These are phyloP conservation scores for Carcharodon carcharias DNA, from an alignment of 2,797 vertebrate genomes.

Conservation along the genomic window DNA sequence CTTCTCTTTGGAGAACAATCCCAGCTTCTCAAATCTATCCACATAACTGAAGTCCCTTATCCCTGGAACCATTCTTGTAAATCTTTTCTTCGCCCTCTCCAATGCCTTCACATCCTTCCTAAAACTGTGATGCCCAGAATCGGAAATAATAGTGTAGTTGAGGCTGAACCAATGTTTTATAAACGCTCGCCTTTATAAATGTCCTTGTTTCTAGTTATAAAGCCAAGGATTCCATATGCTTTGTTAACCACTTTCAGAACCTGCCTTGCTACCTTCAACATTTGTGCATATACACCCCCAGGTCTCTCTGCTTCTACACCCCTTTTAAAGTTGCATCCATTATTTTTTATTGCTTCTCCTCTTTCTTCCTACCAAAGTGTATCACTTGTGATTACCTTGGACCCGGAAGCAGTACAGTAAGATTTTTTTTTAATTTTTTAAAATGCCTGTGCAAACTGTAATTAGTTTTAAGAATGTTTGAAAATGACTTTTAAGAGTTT, in stretches of 20 bases:
- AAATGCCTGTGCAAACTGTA: too few relatives aligned
- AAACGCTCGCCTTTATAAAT: neutral
- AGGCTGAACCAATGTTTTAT: neutral
- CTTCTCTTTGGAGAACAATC: neutral
- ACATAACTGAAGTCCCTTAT: neutral
- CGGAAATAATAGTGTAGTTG: neutral
- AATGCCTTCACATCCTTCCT: neutral
- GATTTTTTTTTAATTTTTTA: too few relatives aligned
- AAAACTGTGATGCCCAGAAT: too few relatives aligned
- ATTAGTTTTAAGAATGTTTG: too few relatives aligned
- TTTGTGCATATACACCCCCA: neutral
- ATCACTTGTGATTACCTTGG: too few relatives aligned
- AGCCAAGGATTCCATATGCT: neutral
- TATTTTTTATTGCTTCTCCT: neutral
- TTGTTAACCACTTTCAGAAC: neutral
- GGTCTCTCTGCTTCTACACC: neutral
- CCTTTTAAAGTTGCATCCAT: neutral
- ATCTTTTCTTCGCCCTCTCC: neutral
- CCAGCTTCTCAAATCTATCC: neutral
- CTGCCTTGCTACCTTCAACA: neutral
- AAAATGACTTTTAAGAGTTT: too few relatives aligned
- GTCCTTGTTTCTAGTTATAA: too few relatives aligned
- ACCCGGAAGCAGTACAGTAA: too few relatives aligned
- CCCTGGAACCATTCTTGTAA: neutral
- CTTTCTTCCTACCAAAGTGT: neutral